A percentile compares a stretch with the other conserved stretches of the same genome.
phyloP scores from a whole-genome alignment of 2,797 vertebrate genomes.

The Meda fulgida region DNA sequence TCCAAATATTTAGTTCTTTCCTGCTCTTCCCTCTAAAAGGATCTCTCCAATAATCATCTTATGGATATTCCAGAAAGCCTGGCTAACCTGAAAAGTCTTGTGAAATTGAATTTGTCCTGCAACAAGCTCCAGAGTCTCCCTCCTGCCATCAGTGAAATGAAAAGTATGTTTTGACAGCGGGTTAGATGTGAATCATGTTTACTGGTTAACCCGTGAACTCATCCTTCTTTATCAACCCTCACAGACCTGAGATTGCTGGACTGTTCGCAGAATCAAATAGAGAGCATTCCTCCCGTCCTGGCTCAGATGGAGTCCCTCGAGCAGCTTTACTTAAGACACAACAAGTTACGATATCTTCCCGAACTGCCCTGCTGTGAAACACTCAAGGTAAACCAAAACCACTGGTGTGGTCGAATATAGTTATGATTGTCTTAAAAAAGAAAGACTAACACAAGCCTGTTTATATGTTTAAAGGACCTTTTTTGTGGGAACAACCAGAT shows the following conservation, averaged over 20 bases:
- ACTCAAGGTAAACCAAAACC: constrained; percentile 77
- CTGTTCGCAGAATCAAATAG: constrained; percentile 82
- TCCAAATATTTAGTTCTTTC: constrained; percentile 12
- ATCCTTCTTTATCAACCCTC: constrained; percentile 37
- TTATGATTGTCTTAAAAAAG: neutral
- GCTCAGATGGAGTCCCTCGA: constrained; percentile 83
- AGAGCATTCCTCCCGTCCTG: constrained; percentile 78
- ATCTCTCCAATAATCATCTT: constrained; percentile 84
- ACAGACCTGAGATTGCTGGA: constrained; percentile 83
- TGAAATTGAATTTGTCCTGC: constrained; percentile 78
- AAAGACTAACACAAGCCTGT: neutral
- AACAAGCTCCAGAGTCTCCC: constrained; percentile 83
- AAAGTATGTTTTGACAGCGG: constrained; percentile 73
- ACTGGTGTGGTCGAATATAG: neutral
- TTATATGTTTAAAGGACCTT: constrained; percentile 75
- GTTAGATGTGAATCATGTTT: neutral
- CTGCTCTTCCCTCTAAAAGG: constrained; percentile 69
- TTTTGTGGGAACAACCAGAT: constrained; percentile 89
- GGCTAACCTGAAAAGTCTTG: constrained; percentile 73
- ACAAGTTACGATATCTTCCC: constrained; percentile 80
- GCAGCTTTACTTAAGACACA: constrained; percentile 84
- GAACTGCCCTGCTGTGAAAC: constrained; percentile 79
- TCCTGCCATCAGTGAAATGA: constrained; percentile 80
- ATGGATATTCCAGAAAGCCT: constrained; percentile 76
- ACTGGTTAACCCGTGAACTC: constrained; percentile 13